Conservation (phyloP, 2,888 invertebrate species). For the Didymodactylos carnosus region DNA sequence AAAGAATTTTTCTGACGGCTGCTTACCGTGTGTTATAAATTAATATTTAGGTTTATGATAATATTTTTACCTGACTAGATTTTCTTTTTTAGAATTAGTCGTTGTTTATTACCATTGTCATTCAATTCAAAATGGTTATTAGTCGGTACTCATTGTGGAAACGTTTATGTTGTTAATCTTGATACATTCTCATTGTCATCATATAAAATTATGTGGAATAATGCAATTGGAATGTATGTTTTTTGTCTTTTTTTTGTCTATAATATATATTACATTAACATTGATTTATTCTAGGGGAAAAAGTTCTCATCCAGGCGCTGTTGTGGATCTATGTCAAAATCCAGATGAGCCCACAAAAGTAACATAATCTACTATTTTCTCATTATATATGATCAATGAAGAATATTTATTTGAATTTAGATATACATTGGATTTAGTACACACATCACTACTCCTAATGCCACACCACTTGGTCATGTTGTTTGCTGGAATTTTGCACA, state of each 20-base stretch:
- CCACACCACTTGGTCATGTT: slow-evolving; percentile 76
- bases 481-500: slow-evolving; percentile 83
- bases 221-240: slow-evolving; percentile 88
- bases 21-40: too few species aligned
- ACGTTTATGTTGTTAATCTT: slow-evolving; percentile 87
- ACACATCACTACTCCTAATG: slow-evolving; percentile 49
- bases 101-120: slow-evolving; percentile 57
- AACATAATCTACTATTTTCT: too few species aligned
- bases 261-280: slow-evolving; percentile 13
- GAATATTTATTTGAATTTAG: slow-evolving; percentile 43
- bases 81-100: slow-evolving; percentile 54
- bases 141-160: slow-evolving; percentile 89
- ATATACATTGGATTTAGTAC: slow-evolving; percentile 34
- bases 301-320: slow-evolving; percentile 84
- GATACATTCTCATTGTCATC: slow-evolving; percentile 86
- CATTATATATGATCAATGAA: too few species aligned
- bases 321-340: slow-evolving; percentile 86
- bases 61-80: not conserved
- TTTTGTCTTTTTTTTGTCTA: not conserved
- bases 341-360: slow-evolving; percentile 74
- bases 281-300: slow-evolving; percentile 56
- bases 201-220: slow-evolving; percentile 99
- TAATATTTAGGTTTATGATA: too few species aligned
- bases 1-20: too few species aligned
- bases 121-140: slow-evolving; percentile 95